Evolutionary conservation across 2,888 invertebrate genomes (phyloP).

Genomic region (Antheraea yamamai): DNA sequence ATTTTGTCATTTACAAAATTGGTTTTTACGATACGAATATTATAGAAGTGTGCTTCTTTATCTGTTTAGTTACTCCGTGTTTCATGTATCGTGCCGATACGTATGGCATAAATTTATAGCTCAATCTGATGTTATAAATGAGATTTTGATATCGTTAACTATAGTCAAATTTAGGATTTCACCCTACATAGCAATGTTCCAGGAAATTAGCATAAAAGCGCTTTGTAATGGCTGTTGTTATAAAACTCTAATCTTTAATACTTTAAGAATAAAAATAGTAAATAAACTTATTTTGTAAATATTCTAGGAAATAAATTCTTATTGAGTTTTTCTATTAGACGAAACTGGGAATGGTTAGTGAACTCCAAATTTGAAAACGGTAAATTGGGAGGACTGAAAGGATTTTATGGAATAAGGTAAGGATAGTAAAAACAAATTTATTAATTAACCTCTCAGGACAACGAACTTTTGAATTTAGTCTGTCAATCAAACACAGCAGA

Average conservation of each 20-base stretch:
- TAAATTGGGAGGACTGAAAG: constrained; percentile 33
- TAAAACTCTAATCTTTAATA: neutral
- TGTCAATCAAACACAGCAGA: neutral
- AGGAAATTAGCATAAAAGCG: too few species aligned
- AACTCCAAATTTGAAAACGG: constrained; percentile 33
- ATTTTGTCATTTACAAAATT: too few species aligned
- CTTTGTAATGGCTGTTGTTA: neutral
- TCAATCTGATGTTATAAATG: neutral
- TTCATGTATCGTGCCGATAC: too few species aligned
- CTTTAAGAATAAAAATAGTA: neutral
- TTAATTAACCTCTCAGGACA: neutral
- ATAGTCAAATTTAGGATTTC: too few species aligned
- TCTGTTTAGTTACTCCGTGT: too few species aligned
- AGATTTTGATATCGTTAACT: too few species aligned
- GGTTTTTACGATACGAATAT: too few species aligned
- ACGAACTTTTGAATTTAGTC: neutral
- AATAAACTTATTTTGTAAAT: constrained; percentile 1
- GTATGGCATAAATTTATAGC: neutral
- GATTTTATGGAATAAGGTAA: constrained; percentile 45
- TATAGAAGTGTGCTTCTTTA: too few species aligned
- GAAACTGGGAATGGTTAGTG: constrained; percentile 39
- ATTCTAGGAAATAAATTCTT: constrained; percentile 34
- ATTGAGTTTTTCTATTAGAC: constrained; percentile 40
- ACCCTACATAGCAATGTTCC: too few species aligned
- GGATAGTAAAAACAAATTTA: neutral